These are phyloP conservation scores for Lymantria monacha DNA, from an alignment of 2,888 invertebrate genomes.

Conservation along the genomic window DNA sequence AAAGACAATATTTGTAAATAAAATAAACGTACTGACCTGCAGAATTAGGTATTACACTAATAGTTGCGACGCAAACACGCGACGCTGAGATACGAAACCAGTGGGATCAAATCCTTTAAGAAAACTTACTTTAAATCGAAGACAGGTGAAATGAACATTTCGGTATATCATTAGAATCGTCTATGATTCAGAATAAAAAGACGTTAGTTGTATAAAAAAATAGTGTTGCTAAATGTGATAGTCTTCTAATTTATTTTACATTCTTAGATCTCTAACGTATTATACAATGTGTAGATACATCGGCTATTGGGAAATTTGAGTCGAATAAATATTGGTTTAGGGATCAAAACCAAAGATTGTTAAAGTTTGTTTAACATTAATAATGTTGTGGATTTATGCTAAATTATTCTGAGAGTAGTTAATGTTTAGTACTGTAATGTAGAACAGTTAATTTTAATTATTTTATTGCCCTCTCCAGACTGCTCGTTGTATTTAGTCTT, in stretches of 20 bases:
- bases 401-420: conserved; percentile 78
- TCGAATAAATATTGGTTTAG: conserved; percentile 86
- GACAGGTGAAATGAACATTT: conserved; percentile 66
- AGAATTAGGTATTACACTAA: conserved; percentile 72
- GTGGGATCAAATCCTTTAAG: conserved; percentile 83
- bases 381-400: conserved; percentile 79
- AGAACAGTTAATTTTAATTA: conserved; percentile 65
- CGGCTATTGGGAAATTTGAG: conserved; percentile 66
- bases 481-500: conserved; percentile 76
- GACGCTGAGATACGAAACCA: conserved; percentile 76
- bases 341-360: conserved; percentile 93
- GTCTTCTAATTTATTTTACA: conserved; percentile 78
- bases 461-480: conserved; percentile 79
- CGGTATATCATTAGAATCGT: conserved; percentile 70
- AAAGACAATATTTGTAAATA: conserved; percentile 84
- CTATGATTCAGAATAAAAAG: conserved; percentile 71
- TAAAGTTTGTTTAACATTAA: conserved; percentile 83
- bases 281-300: conserved; percentile 63
- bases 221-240: conserved; percentile 82
- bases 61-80: conserved; percentile 47
- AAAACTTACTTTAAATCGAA: conserved; percentile 75
- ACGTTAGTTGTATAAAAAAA: conserved; percentile 74
- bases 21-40: conserved; percentile 78
- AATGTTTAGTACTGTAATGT: conserved; percentile 67
- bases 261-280: conserved; percentile 71